Percentiles rank a stretch among this genome's conserved stretches.
Evolutionary conservation across 2,797 vertebrate species (phyloP).

Genomic region (Takifugu ocellatus): DNA sequence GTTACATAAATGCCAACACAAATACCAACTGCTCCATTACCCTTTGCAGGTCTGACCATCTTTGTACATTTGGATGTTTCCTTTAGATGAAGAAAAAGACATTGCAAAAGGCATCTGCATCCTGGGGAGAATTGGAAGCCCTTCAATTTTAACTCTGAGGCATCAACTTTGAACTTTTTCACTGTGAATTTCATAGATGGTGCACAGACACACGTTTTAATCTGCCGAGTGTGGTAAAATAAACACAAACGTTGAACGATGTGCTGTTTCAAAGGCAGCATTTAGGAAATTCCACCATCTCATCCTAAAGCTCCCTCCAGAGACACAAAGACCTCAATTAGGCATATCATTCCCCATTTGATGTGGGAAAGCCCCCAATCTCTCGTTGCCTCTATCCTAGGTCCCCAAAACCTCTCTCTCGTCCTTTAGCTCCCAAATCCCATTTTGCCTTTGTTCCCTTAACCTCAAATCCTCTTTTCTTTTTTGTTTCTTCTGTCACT

Average conservation of each 20-base stretch:
- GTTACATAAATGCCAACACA: neutral
- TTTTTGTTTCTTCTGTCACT: slow-evolving; percentile 42
- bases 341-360: slow-evolving; percentile 76
- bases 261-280: slow-evolving; percentile 71
- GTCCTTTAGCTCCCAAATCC: slow-evolving; percentile 65
- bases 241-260: slow-evolving; percentile 77
- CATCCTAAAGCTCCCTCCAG: slow-evolving; percentile 77
- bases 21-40: slow-evolving; percentile 32
- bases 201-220: slow-evolving; percentile 63
- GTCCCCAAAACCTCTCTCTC: slow-evolving; percentile 59
- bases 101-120: neutral
- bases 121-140: slow-evolving; percentile 26
- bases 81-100: slow-evolving; percentile 1
- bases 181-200: slow-evolving; percentile 60
- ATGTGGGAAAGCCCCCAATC: slow-evolving; percentile 80
- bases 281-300: slow-evolving; percentile 82
- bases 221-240: slow-evolving; percentile 70
- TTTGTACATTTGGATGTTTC: neutral
- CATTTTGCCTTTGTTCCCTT: slow-evolving; percentile 58
- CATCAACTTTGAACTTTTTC: slow-evolving; percentile 61
- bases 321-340: slow-evolving; percentile 80
- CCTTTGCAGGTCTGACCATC: slow-evolving; percentile 11
- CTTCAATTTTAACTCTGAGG: slow-evolving; percentile 57
- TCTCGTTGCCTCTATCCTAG: slow-evolving; percentile 60
- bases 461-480: slow-evolving; percentile 68